phyloP scores from a whole-genome alignment of 2,113 vertebrate genomes.

The Condylura cristata region DNA sequence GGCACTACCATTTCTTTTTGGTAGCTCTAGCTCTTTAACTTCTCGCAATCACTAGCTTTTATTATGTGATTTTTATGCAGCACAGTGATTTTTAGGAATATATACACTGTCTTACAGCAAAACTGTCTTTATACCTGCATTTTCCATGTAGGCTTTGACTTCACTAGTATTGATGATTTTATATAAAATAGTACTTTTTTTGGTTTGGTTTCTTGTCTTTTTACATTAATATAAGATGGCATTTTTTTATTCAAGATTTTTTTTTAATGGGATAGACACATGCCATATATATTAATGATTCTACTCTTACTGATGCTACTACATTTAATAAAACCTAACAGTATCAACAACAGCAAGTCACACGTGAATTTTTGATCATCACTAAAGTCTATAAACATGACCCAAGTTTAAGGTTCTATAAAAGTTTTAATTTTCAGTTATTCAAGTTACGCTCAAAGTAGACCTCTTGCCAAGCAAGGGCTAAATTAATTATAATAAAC shows the following conservation, averaged over 20 bases:
- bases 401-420: background rate
- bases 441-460: background rate
- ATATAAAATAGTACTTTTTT: background rate
- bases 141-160: background rate
- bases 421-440: background rate
- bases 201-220: too few relatives aligned
- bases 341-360: background rate
- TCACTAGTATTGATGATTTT: background rate
- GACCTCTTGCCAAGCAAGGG: background rate
- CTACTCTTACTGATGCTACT: background rate
- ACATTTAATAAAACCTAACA: background rate
- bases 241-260: background rate
- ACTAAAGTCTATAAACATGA: background rate
- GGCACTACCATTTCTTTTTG: background rate
- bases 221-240: too few relatives aligned
- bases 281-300: background rate
- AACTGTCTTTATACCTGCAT: background rate
- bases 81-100: background rate
- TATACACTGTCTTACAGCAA: background rate
- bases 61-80: background rate
- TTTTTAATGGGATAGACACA: background rate
- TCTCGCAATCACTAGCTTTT: background rate
- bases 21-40: background rate
- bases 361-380: background rate
- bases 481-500: background rate